These are phyloP conservation scores for Enoplolaimus lenunculus DNA, from an alignment of 2,888 invertebrate genomes.

Conservation along the genomic window DNA sequence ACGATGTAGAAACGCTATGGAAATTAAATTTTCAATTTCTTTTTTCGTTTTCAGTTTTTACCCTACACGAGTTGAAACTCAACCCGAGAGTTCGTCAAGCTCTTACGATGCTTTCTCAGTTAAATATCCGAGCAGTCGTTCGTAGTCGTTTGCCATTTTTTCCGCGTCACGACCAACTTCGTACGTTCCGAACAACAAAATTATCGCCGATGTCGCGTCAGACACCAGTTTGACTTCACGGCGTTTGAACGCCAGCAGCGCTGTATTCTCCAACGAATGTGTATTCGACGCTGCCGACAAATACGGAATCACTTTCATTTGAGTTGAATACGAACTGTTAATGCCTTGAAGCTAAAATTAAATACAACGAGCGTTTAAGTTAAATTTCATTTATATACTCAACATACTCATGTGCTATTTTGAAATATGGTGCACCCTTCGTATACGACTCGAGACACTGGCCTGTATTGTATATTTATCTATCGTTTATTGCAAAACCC, in stretches of 20 bases:
- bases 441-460: too few species aligned
- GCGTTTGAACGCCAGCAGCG: neutral
- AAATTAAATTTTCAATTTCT: too few species aligned
- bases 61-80: too few species aligned
- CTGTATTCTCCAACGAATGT: neutral
- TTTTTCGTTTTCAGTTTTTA: too few species aligned
- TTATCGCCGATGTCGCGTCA: neutral
- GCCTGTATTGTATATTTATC: too few species aligned
- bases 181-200: neutral
- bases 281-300: neutral
- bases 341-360: neutral
- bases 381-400: too few species aligned
- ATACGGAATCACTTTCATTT: neutral
- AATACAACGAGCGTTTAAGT: too few species aligned
- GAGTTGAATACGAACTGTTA: neutral
- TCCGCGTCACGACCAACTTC: neutral
- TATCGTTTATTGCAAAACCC: too few species aligned
- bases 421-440: too few species aligned
- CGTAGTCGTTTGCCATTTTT: neutral
- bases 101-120: neutral
- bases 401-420: too few species aligned
- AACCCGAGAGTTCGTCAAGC: too few species aligned
- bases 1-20: too few species aligned
- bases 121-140: neutral
- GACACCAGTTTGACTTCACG: neutral